Base-by-base conservation (phyloP, 2,113 vertebrate species). In the Ictalurus punctatus region DNA sequence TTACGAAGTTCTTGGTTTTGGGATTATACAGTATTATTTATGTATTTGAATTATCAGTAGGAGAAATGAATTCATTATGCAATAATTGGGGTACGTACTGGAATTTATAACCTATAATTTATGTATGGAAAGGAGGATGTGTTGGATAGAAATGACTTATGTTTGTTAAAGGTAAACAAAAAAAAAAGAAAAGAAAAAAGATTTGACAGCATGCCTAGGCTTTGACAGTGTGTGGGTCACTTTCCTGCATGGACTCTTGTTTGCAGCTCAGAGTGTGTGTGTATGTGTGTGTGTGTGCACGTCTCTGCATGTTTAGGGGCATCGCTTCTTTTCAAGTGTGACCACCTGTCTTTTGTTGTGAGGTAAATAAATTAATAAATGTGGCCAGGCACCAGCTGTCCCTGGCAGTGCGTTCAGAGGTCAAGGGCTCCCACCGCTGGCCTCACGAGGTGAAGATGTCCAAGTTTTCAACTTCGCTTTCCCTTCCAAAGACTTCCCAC, bases 381-480 rank as follows among this genome's bases (percentile, higher is more conserved):
- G 93, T 86, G 83, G 95, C 91, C 94, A 94, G 92, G 88, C 95
- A 96, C 95, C 95, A 96, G 96, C 95, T 96, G 96, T 96, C 95
- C 93, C 94, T 94, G 95, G 94, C 94, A 95, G 95, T 92, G 93
- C 90, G 94, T 95, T 94, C 95, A 95, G 94, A 95, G 95, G 96
- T 96, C 96, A 96, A 96, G 96, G 96, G 94, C 95, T 96, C 95
- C 95, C 95, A 96, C 96, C 95, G 93, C 96, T 96, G 96, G 95
- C 94, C 94, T 95, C 94, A 94, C 93, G 94, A 94, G 94, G 93
- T 91, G 94, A 95, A 95, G 95, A 95, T 93, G 93, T 95, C 93
- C 94, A 94, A 95, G 93, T 95, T 95, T 86, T 95, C 93, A 93
- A 94, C 95, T 94, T 93, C 95, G 95, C 86, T 84, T 89, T 86